Percentiles rank a stretch among this genome's conserved stretches.
Conservation (phyloP, 2,113 vertebrate species). For the Centropristis striata region DNA sequence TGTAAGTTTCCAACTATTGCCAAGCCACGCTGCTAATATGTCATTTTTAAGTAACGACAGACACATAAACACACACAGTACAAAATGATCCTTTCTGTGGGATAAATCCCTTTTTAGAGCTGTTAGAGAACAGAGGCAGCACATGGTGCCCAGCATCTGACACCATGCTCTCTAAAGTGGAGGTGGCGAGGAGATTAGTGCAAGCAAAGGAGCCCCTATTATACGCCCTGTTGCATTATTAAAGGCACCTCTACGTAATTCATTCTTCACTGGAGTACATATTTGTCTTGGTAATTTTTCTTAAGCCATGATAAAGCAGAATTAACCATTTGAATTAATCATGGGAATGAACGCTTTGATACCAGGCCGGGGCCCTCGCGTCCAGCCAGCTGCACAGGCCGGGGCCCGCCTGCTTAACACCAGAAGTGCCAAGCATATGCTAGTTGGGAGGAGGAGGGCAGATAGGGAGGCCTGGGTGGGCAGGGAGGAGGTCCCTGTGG, state of each 20-base stretch:
- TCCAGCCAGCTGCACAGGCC: slow-evolving; percentile 94
- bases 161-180: slow-evolving; percentile 70
- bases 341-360: slow-evolving; percentile 87
- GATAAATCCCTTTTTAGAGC: slow-evolving; percentile 79
- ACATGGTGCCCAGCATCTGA: slow-evolving; percentile 76
- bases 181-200: slow-evolving; percentile 78
- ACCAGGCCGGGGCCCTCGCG: slow-evolving; percentile 68
- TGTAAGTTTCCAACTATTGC: slow-evolving; percentile 32
- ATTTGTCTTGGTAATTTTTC: slow-evolving; percentile 88
- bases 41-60: slow-evolving; percentile 43
- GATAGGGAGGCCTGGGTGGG: slow-evolving; percentile 81
- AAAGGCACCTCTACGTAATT: slow-evolving; percentile 80
- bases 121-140: slow-evolving; percentile 66
- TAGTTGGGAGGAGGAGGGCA: slow-evolving; percentile 80
- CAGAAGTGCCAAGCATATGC: slow-evolving; percentile 93
- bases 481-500: slow-evolving; percentile 85
- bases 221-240: slow-evolving; percentile 85
- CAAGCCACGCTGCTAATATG: slow-evolving; percentile 15
- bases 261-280: slow-evolving; percentile 84
- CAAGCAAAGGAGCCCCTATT: slow-evolving; percentile 72
- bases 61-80: slow-evolving; percentile 41
- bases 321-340: slow-evolving; percentile 90
- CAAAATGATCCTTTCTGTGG: slow-evolving; percentile 38
- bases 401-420: slow-evolving; percentile 83
- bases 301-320: slow-evolving; percentile 81